A percentile compares a stretch with the other conserved stretches of the same genome.
phyloP scores from a whole-genome alignment of 2,113 vertebrate species.

The Amphiprion percula region DNA sequence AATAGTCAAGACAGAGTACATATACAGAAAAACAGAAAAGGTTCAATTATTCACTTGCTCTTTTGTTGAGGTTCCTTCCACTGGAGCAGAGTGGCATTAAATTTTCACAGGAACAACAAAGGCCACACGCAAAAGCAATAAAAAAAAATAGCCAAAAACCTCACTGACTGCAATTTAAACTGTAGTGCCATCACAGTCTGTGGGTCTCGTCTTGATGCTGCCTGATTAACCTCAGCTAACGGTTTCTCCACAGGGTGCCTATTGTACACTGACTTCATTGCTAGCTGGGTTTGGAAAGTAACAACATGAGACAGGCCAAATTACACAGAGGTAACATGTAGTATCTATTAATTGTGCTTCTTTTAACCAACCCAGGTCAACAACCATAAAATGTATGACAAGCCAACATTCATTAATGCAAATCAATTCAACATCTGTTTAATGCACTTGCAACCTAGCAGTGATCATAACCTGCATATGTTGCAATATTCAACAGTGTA shows the following conservation, averaged over 20 bases:
- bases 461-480: neutral
- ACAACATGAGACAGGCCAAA: slow-evolving; percentile 35
- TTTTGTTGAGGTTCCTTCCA: slow-evolving; percentile 1
- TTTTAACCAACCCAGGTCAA: slow-evolving; percentile 16
- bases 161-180: slow-evolving; percentile 35
- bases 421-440: neutral
- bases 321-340: slow-evolving; percentile 29
- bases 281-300: slow-evolving; percentile 53
- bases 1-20: neutral
- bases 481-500: slow-evolving; percentile 27
- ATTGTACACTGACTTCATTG: slow-evolving; percentile 21
- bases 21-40: neutral
- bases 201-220: slow-evolving; percentile 19
- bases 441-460: neutral
- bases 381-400: neutral
- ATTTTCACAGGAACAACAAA: slow-evolving; percentile 20
- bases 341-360: slow-evolving; percentile 35
- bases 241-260: slow-evolving; percentile 52
- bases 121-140: neutral
- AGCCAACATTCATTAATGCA: slow-evolving; percentile 20
- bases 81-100: neutral
- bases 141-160: neutral
- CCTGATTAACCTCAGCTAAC: slow-evolving; percentile 68
- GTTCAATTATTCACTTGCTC: neutral
- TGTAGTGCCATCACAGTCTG: slow-evolving; percentile 45